Evolutionary conservation across 2,113 vertebrate species (phyloP).

Genomic region (Euleptes europaea): DNA sequence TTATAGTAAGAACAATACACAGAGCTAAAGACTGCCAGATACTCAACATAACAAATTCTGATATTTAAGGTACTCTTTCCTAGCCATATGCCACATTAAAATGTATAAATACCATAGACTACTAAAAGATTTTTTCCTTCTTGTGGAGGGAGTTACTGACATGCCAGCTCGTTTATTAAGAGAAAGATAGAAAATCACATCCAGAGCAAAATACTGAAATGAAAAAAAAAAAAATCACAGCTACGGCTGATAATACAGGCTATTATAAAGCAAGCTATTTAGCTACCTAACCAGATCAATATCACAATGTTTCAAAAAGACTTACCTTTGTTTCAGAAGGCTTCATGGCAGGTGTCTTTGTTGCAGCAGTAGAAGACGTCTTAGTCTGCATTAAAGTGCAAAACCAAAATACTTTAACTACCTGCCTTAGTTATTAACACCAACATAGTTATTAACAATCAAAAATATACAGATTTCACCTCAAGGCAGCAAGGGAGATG

Average conservation of each 20-base stretch:
- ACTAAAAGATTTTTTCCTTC: not conserved
- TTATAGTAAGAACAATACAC: not conserved
- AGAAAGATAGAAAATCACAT: not conserved
- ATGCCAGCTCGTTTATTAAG: not conserved
- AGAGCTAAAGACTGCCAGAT: not conserved
- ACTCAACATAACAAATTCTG: not conserved
- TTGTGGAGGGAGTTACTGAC: not conserved
- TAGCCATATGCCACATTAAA: not conserved
- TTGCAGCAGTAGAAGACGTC: conserved; percentile 8
- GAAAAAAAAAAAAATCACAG: too few species aligned
- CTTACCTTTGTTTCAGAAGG: conserved; percentile 71
- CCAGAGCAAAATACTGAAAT: not conserved
- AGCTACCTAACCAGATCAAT: not conserved
- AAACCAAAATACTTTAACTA: not conserved
- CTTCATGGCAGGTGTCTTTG: conserved; percentile 58
- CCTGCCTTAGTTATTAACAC: not conserved
- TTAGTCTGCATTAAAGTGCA: conserved; percentile 37
- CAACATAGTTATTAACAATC: not conserved
- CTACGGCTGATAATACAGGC: not conserved
- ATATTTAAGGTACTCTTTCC: not conserved
- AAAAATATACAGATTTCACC: not conserved
- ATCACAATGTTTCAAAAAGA: not conserved
- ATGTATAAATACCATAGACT: not conserved
- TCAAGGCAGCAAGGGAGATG: not conserved
- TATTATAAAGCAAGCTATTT: not conserved